Evolutionary conservation across 2,113 vertebrate genomes (phyloP).

Genomic region (Coregonus clupeaformis): DNA sequence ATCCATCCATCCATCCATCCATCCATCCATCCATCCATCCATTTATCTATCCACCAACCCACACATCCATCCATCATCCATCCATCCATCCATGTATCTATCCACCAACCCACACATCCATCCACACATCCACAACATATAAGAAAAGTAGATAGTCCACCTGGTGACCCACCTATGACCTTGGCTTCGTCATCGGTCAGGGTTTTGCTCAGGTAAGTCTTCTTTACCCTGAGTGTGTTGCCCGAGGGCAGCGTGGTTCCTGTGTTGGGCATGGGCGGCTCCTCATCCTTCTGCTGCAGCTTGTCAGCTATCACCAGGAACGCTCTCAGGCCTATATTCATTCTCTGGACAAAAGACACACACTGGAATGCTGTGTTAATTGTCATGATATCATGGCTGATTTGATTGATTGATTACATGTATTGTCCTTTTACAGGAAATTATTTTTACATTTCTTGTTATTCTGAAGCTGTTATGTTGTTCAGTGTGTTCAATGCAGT

Average conservation of each 20-base stretch:
- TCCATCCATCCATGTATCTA: no score
- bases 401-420: no score
- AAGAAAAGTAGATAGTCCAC: no score
- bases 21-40: no score
- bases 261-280: constrained; percentile 97
- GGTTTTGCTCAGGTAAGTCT: constrained; percentile 95
- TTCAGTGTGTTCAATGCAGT: no score
- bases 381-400: no score
- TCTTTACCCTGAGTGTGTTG: constrained; percentile 94
- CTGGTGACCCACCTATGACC: constrained; percentile 84
- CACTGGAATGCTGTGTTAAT: background rate
- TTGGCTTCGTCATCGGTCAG: constrained; percentile 97
- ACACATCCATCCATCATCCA: no score
- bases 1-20: no score
- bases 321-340: constrained; percentile 96
- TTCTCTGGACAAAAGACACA: constrained; percentile 79
- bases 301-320: constrained; percentile 97
- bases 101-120: background rate
- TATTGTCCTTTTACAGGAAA: no score
- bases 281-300: constrained; percentile 95
- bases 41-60: no score
- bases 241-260: constrained; percentile 93
- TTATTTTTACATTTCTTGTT: no score
- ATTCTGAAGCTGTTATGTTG: no score
- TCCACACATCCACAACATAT: background rate